Percentiles rank a stretch among this genome's conserved stretches.
Conservation (phyloP, 2,797 vertebrate species). For the Thaleichthys pacificus region DNA sequence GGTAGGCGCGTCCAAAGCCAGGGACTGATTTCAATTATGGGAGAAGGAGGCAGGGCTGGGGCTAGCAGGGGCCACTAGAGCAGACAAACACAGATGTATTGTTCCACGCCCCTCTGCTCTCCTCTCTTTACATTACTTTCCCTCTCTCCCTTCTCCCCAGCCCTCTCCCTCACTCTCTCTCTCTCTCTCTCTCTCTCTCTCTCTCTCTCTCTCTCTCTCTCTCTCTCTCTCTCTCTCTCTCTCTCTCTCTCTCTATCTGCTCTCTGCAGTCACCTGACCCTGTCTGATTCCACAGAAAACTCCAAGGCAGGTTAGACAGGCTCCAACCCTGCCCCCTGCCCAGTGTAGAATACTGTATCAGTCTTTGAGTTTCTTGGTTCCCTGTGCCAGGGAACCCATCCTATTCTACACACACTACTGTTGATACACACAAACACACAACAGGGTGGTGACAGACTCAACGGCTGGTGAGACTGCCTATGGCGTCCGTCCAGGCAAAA, state of each 20-base stretch:
- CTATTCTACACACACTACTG: no score
- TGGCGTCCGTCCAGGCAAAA: no score
- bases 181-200: constrained; percentile 5
- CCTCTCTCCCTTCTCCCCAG: background rate
- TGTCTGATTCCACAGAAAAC: background rate
- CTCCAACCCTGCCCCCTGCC: no score
- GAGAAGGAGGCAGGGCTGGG: constrained; percentile 2
- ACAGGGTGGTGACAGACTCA: no score
- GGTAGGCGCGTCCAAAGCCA: constrained; percentile 1
- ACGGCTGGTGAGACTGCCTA: no score
- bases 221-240: constrained; percentile 4
- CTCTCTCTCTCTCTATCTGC: constrained; percentile 5
- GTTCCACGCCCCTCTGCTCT: constrained; percentile 11
- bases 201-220: background rate
- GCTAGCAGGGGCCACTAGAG: constrained; percentile 1
- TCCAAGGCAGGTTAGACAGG: no score
- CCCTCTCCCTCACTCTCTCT: constrained; percentile 1
- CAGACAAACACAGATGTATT: constrained; percentile 25
- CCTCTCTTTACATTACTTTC: constrained; percentile 16
- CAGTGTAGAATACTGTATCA: no score
- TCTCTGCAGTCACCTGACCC: background rate
- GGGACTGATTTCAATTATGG: constrained; percentile 44
- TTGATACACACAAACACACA: no score
- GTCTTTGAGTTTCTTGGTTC: no score
- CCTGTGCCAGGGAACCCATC: no score